Base-by-base conservation (phyloP, 2,797 vertebrate species). In the Syngnathus acus region DNA sequence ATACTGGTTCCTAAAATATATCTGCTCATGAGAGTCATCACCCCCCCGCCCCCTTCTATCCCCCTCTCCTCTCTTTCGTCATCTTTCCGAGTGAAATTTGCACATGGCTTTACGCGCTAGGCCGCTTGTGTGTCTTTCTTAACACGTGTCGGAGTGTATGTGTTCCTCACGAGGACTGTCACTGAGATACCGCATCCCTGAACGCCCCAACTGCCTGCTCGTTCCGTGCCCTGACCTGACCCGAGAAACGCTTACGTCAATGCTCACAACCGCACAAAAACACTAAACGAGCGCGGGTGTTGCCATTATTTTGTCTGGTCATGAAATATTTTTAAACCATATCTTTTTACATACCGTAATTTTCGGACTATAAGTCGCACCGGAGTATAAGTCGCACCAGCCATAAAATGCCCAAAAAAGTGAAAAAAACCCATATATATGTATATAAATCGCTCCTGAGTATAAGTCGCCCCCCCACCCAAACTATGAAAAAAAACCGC, bases 1-100 rank as follows among this genome's bases (percentile, higher is more conserved):
- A 89, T 90, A 87, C 86, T 67, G 73, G 69, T 83, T 88, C 88
- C 90, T 69, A 87, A 90, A 90, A 91, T 90, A 91, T 84, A 90
- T 80, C 85, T 84, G 85, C 84, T 87, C 80, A 84, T 82, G 82
- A 89, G 83, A 87, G 79, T 82, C 82, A 80, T 81, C 77, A 68
- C 73, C 79, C 64, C 17, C 63, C 19, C 19, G 10, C 45, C n/a
- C 23, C 5, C n/a, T 74, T 63, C 65, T 60, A 72, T 69, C 79
- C 78, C 74, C 73, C 70, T 70, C 68, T 64, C 65, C 73, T 68
- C 69, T 69, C 72, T 74, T 69, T 81, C 76, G 68, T 77, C 62
- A 62, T 81, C 69, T 75, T 73, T 72, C 13, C 60, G 60, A 72
- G 81, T 23, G 54, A 57, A 57, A 77, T 75, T 72, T 66, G 19